Base-by-base conservation (phyloP, 2,797 vertebrate genomes). In the Sebastes glaucus region DNA sequence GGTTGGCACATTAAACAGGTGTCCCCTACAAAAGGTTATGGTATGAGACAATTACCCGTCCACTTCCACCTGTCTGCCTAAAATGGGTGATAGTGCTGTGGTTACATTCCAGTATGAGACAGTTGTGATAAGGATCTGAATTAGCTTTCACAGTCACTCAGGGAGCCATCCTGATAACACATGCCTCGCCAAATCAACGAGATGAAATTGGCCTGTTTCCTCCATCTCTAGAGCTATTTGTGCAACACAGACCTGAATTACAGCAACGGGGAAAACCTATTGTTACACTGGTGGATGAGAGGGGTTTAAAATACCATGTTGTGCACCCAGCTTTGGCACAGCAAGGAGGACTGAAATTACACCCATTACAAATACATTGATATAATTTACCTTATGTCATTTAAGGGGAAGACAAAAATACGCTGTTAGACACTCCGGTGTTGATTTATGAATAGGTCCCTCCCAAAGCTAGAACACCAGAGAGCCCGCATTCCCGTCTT, bases 111-210 rank as follows among this genome's bases (percentile, higher is more conserved):
- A 56, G 79, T 75, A 81, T 91, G 87, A 93, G 94, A 93, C 91
- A 89, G 86, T 91, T 84, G 84, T 81, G 95, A 96, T 96, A 95
- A 94, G 89, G 88, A 96, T 96, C 95, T 90, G 89, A 95, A 95
- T 94, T 92, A 94, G 94, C 92, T 94, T 87, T 94, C 93, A 92
- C 89, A 93, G 89, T 91, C 91, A 87, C 83, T 93, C 88, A 83
- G 89, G 90, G 81, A 87, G 60, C 89, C 85, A 65, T 92, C 88
- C 77, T 78, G 93, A 95, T 95, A 95, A 92, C 93, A 90, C 88
- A 80, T 84, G 81, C 87, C 89, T 89, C 80, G 77, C 82, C 89
- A 92, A 93, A 94, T 94, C 92, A 93, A 84, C 83, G 4, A 82
- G 86, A 91, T 83, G 83, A 92, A 92, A 94, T 92, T 90, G 90